A percentile compares a stretch with the other conserved stretches of the same genome.
Evolutionary conservation across 2,113 vertebrate species (phyloP).

Genomic region (Protobothrops mucrosquamatus): DNA sequence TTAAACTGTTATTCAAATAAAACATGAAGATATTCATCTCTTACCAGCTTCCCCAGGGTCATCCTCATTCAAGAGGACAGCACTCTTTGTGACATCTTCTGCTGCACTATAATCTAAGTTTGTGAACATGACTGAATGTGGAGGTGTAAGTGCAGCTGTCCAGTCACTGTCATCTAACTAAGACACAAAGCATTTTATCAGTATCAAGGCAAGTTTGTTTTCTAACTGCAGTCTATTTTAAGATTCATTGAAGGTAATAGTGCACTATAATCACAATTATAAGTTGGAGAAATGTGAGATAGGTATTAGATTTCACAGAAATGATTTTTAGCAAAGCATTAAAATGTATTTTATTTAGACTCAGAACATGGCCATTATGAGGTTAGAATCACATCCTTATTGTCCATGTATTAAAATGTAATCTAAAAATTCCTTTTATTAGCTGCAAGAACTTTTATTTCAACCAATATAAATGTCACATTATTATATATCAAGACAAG

Average conservation of each 20-base stretch:
- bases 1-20: neutral
- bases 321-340: neutral
- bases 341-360: neutral
- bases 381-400: neutral
- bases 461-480: neutral
- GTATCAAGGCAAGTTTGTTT: neutral
- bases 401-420: neutral
- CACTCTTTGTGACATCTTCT: constrained; percentile 84
- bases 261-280: neutral
- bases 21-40: constrained; percentile 13
- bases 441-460: neutral
- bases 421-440: neutral
- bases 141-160: constrained; percentile 77
- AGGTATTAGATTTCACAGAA: neutral
- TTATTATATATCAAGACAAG: neutral
- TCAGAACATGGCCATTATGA: neutral
- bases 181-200: constrained; percentile 9
- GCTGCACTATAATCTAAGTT: constrained; percentile 74
- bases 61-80: constrained; percentile 87
- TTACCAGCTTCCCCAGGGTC: constrained; percentile 93
- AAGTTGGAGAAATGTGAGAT: neutral
- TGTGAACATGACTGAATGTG: constrained; percentile 65
- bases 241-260: neutral
- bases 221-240: neutral
- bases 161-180: constrained; percentile 87